These are phyloP conservation scores for Reticulitermes lucifugus DNA, from an alignment of 2,888 invertebrate species.

Conservation along the genomic window DNA sequence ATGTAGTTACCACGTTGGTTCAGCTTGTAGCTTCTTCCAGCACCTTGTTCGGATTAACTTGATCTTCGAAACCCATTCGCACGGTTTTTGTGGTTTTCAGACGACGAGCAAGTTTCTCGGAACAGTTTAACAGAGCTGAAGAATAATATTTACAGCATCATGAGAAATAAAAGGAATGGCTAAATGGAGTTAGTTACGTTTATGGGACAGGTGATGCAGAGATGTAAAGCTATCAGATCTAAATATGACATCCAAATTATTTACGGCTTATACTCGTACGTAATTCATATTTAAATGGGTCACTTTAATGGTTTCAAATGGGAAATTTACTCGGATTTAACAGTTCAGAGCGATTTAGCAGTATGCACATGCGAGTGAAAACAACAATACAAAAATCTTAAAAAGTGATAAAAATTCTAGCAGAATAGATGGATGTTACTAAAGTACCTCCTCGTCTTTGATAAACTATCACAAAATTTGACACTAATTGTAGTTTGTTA, in stretches of 20 bases:
- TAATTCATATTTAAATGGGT: too few relatives aligned
- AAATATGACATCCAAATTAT: neutral
- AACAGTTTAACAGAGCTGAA: neutral
- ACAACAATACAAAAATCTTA: too few relatives aligned
- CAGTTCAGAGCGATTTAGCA: too few relatives aligned
- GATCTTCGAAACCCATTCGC: neutral
- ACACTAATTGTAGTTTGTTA: too few relatives aligned
- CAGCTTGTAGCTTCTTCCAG: neutral
- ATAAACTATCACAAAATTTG: too few relatives aligned
- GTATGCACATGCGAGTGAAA: too few relatives aligned
- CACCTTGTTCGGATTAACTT: neutral
- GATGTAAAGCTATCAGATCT: neutral
- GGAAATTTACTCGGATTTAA: too few relatives aligned
- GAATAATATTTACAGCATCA: neutral
- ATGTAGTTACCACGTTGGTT: slow-evolving; percentile 8
- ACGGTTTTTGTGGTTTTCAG: neutral
- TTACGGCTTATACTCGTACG: too few relatives aligned
- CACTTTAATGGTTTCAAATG: too few relatives aligned
- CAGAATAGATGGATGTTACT: too few relatives aligned
- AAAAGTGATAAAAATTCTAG: too few relatives aligned
- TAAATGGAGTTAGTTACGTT: neutral
- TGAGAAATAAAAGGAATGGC: neutral
- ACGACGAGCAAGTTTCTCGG: neutral
- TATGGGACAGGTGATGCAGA: neutral
- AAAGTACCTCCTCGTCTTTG: too few relatives aligned